These are phyloP conservation scores for Onychomys torridus DNA, from an alignment of 2,797 vertebrate genomes.

Conservation along the genomic window DNA sequence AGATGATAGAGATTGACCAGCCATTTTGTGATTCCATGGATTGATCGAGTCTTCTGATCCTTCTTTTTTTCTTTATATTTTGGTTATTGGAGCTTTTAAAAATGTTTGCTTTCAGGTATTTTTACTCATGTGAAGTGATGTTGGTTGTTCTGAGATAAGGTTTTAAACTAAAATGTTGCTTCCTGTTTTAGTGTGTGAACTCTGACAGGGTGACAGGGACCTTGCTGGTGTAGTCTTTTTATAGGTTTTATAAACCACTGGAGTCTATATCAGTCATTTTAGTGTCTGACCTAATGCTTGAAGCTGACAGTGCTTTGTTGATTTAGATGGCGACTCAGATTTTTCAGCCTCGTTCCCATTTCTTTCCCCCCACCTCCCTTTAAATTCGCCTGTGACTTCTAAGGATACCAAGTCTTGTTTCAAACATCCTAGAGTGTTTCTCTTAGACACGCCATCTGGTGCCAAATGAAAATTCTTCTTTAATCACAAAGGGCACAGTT, in stretches of 20 bases:
- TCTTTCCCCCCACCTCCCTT: not conserved
- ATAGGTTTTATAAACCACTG: slow-evolving; percentile 92
- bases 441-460: slow-evolving; percentile 86
- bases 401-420: slow-evolving; percentile 81
- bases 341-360: slow-evolving; percentile 55
- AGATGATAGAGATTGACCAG: slow-evolving; percentile 82
- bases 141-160: slow-evolving; percentile 84
- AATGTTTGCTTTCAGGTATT: slow-evolving; percentile 86
- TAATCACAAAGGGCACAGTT: slow-evolving; percentile 85
- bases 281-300: slow-evolving; percentile 87
- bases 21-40: slow-evolving; percentile 82
- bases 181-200: slow-evolving; percentile 86
- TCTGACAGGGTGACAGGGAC: slow-evolving; percentile 84
- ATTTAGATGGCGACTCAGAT: slow-evolving; percentile 81
- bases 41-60: slow-evolving; percentile 83
- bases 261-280: slow-evolving; percentile 89
- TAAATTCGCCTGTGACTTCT: slow-evolving; percentile 80
- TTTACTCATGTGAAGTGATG: slow-evolving; percentile 83
- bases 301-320: slow-evolving; percentile 84
- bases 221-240: slow-evolving; percentile 90
- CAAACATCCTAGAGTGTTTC: slow-evolving; percentile 81
- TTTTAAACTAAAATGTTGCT: slow-evolving; percentile 86
- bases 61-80: slow-evolving; percentile 83
- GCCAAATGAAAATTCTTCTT: slow-evolving; percentile 88
- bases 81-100: slow-evolving; percentile 86